A percentile compares a stretch with the other conserved stretches of the same genome.
phyloP scores from a whole-genome alignment of 2,113 vertebrate genomes.

The Propithecus coquereli region DNA sequence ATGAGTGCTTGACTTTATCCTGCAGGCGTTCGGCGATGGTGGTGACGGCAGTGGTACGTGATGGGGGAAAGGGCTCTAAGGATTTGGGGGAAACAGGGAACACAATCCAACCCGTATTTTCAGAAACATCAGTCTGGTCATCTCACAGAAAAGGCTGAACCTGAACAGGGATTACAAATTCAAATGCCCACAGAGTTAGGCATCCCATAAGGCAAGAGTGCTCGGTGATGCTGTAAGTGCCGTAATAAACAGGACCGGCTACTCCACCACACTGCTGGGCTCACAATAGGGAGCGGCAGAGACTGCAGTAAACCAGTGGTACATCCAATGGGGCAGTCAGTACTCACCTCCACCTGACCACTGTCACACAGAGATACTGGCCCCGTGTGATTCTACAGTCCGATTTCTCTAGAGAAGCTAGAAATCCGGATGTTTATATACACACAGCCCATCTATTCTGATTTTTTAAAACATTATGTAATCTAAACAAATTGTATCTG shows the following conservation, averaged over 20 bases:
- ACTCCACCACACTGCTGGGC: fast-evolving
- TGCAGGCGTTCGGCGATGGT: neutral
- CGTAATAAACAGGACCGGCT: neutral
- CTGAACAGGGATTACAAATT: neutral
- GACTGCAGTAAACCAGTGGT: neutral
- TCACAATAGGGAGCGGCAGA: neutral
- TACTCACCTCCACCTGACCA: neutral
- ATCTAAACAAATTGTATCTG: neutral
- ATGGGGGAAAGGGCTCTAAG: neutral
- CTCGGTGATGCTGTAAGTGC: too few species aligned
- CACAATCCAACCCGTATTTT: neutral
- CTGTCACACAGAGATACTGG: neutral
- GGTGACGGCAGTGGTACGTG: too few species aligned
- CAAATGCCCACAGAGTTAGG: neutral
- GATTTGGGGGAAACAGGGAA: neutral
- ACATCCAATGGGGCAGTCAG: neutral
- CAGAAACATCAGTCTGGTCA: neutral
- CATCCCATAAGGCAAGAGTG: neutral
- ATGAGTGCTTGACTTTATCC: neutral
- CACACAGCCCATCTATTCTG: neutral
- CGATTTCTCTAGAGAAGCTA: neutral
- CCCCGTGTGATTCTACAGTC: neutral
- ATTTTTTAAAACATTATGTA: neutral
- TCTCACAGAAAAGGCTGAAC: neutral
- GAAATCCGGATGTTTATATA: neutral